Evolutionary conservation across 2,113 vertebrate genomes (phyloP), one percentile per base, ranked within the genome.

Genomic region (Globicephala melas): DNA sequence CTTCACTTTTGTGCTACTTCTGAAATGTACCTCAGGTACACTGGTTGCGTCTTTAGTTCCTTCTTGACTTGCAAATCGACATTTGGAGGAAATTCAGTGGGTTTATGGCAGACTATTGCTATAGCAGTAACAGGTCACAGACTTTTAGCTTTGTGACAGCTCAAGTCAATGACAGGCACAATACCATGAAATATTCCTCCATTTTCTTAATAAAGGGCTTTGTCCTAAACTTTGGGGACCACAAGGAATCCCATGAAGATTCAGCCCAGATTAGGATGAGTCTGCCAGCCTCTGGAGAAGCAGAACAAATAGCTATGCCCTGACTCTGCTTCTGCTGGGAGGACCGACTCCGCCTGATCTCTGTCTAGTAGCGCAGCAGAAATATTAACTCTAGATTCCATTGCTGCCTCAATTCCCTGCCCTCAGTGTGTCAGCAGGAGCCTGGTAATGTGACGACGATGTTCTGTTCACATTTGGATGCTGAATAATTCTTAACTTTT

Each of bases 401-500:
- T 20, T 28, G 14, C 28, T 38, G 28, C 58, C n/a, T 89, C 21
- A 71, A 28, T 0, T 17, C 15, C 23, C 36, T 47, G 7, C n/a
- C 13, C 53, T 63, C 58, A 6, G 20, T 13, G 15, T 81, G 68
- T 67, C 65, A 74, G 50, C 58, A 50, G 70, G 41, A 91, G 65
- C 26, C 58, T 77, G 82, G 17, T 9, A 58, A 47, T 38, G 38
- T 31, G 20, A 91, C 55, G 10, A 65, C 47, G 38, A 86, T 41
- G 38, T 47, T 67, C 11, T 7, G 36, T 10, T 41, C 31, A 38
- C 53, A 81, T 82, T 60, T 81, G 55, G 74, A 87, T 83, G 71
- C 73, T 90, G 62, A 92, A 15, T 83, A 79, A 89, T 80, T 92
- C 47, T 94, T 79, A 83, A 77, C 26, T 73, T 97, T 94, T 76